Percentiles rank a stretch among this genome's conserved stretches.
Evolutionary conservation across 1,140 invertebrate species (phyloP).

Genomic region (Drosophila oshimai): DNA sequence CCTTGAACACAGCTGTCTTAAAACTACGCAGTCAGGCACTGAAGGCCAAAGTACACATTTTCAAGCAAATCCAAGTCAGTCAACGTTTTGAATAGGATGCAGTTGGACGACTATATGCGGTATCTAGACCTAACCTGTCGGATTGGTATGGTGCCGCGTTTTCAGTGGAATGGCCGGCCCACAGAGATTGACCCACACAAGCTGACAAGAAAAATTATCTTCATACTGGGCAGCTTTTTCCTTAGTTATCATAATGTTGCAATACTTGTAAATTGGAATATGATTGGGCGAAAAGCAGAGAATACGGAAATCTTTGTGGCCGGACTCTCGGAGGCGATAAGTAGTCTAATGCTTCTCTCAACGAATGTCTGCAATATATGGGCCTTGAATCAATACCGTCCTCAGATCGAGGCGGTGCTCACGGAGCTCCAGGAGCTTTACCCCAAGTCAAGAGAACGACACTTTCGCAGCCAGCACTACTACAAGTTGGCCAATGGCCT

Average conservation of each 20-base stretch:
- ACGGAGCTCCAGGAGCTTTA: conserved; percentile 37
- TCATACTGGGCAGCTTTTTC: conserved; percentile 38
- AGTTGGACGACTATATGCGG: conserved; percentile 29
- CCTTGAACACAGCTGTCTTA: too few species aligned
- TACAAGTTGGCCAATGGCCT: conserved; percentile 15
- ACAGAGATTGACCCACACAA: not conserved
- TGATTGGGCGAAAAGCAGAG: not conserved
- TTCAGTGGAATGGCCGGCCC: conserved; percentile 9
- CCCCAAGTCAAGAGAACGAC: not conserved
- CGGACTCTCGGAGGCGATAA: conserved; percentile 42
- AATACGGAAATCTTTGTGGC: conserved; percentile 7
- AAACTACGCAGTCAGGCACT: too few species aligned
- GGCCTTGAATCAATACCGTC: conserved; percentile 30
- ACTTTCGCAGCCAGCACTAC: conserved; percentile 39
- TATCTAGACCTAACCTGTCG: conserved; percentile 29
- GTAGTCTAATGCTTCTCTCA: conserved; percentile 38
- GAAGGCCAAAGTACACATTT: too few species aligned
- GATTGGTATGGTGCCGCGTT: conserved; percentile 18
- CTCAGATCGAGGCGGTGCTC: conserved; percentile 26
- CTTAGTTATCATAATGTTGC: conserved; percentile 61
- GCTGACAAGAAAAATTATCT: conserved; percentile 4
- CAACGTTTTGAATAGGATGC: not conserved
- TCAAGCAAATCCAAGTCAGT: too few species aligned
- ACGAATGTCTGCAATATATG: conserved; percentile 45
- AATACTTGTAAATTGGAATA: conserved; percentile 35